Base-by-base conservation (phyloP, 1,140 invertebrate species). In the Drosophila biarmipes region DNA sequence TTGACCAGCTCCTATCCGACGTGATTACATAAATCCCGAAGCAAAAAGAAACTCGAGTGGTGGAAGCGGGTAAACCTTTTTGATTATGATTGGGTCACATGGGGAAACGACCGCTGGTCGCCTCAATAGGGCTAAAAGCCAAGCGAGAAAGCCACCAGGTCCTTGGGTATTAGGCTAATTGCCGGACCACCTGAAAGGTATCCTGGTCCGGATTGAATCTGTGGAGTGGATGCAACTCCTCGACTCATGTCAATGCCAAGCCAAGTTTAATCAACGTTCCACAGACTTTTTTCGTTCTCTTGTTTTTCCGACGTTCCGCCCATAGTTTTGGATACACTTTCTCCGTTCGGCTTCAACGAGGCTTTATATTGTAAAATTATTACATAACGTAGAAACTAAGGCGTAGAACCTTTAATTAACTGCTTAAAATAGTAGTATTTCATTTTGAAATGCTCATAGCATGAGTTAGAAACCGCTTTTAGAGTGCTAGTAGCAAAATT, bases 151-250 rank as follows among this genome's bases (percentile, higher is more conserved):
- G 66, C 43, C 72, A 52, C 73, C 51, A 43, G 78, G 73, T 62
- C 73, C 73, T 80, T 69, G 63, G 73, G 75, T 89, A 86, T 86
- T 86, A 86, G 71, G 79, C 82, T 86, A 86, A 86, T 86, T 86
- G 84, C 75, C 51, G 69, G 79, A 56, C 73, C 55, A 61, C 31
- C 77, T 71, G 71, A 72, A 82, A 87, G 82, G 78, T 86, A 76
- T 78, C 58, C 66, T 45, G 40, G 55, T 57, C 59, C 40, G 29
- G 59, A 64, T 62, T 72, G 46, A 43, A 57, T 51, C 34, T 45
- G 46, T 56, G 67, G 49, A 74, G 55, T 73, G 59, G 63, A 51
- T 76, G 52, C 53, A 68, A 46, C 66, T 69, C 40, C 63, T 55
- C 63, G 63, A 19, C 48, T 55, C 49, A 75, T 80, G 78, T 85